phyloP scores from a whole-genome alignment of 2,113 vertebrate species.

The Alectura lathami region DNA sequence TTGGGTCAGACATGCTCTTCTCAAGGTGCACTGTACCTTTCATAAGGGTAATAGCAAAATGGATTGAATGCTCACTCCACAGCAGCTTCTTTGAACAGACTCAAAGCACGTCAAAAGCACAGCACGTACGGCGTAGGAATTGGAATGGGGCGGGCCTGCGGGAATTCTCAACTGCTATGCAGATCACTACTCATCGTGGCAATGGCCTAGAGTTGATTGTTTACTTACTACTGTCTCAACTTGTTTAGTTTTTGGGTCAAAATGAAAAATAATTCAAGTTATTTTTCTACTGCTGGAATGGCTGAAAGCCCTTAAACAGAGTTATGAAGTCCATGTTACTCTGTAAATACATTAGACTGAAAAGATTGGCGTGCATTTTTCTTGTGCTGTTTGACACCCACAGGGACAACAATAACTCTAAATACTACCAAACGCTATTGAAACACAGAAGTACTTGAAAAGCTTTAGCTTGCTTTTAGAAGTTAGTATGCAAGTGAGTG shows the following conservation, averaged over 20 bases:
- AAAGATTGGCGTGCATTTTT: neutral
- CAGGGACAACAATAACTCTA: neutral
- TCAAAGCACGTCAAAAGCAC: neutral
- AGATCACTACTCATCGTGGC: neutral
- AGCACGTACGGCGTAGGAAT: neutral
- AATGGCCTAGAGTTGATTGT: neutral
- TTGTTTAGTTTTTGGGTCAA: neutral
- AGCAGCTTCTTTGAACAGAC: slow-evolving; percentile 37
- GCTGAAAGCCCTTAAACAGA: neutral
- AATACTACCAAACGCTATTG: neutral
- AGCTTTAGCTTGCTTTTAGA: neutral
- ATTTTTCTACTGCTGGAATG: neutral
- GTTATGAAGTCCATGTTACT: neutral
- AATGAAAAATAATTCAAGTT: neutral
- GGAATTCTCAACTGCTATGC: neutral
- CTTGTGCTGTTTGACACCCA: neutral
- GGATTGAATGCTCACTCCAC: slow-evolving; percentile 56
- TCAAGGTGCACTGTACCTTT: slow-evolving; percentile 62
- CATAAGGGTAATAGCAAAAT: slow-evolving; percentile 69
- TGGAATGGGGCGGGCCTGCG: neutral
- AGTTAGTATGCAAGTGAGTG: neutral
- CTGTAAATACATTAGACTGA: neutral
- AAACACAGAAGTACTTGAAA: neutral
- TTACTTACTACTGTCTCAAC: neutral
- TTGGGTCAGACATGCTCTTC: slow-evolving; percentile 64